Percentiles rank a stretch among this genome's conserved stretches.
Evolutionary conservation across 2,888 invertebrate genomes (phyloP).

Genomic region (Arctia plantaginis): DNA sequence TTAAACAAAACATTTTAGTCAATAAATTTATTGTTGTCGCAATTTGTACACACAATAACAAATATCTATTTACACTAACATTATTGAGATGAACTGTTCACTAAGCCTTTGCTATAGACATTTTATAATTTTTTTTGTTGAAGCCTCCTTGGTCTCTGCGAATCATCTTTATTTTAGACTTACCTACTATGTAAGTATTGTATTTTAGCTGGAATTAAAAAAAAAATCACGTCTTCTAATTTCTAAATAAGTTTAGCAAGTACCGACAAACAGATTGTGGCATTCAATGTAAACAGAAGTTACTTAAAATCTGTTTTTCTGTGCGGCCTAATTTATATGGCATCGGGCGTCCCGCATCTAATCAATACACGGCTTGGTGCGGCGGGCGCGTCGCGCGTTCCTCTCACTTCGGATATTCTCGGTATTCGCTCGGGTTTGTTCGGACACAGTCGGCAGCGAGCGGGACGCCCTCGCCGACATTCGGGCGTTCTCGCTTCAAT

Average conservation of each 20-base stretch:
- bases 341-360: constrained; percentile 86
- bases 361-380: constrained; percentile 84
- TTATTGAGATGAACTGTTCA: neutral
- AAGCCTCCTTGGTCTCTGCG: neutral
- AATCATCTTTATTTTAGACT: too few species aligned
- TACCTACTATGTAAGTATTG: neutral
- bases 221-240: neutral
- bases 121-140: neutral
- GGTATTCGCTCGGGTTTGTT: constrained; percentile 58
- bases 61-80: neutral
- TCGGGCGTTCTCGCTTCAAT: constrained; percentile 83
- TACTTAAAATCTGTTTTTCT: constrained; percentile 76
- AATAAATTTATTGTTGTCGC: neutral
- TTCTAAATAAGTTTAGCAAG: neutral
- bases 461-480: constrained; percentile 68
- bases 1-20: neutral
- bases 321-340: constrained; percentile 86
- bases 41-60: neutral
- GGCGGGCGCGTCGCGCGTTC: constrained; percentile 74
- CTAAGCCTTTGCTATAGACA: neutral
- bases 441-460: constrained; percentile 67
- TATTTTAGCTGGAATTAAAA: neutral
- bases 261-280: constrained; percentile 1
- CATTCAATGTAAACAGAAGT: constrained; percentile 53
- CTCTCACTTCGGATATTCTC: constrained; percentile 68